A percentile compares a stretch with the other conserved stretches of the same genome.
Evolutionary conservation across 2,113 vertebrate species (phyloP).

Genomic region (Trachemys scripta): DNA sequence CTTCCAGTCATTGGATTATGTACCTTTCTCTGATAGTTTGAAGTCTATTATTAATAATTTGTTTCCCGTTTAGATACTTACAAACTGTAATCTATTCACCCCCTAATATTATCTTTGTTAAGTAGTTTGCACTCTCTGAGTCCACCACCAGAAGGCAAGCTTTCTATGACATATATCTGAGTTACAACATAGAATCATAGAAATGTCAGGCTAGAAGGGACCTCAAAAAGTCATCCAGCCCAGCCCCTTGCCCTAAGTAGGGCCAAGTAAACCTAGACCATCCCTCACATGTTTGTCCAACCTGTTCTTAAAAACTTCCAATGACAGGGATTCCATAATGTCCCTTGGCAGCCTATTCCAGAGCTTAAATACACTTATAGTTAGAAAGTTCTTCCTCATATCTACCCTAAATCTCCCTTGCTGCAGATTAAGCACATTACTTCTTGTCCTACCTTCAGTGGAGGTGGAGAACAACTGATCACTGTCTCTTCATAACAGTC

Average conservation of each 20-base stretch:
- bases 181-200: too few relatives aligned
- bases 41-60: not conserved
- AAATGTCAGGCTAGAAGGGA: too few relatives aligned
- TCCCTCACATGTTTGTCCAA: too few relatives aligned
- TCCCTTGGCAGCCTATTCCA: too few relatives aligned
- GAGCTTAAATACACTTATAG: not conserved
- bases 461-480: not conserved
- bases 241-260: too few relatives aligned
- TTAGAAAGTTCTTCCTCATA: too few relatives aligned
- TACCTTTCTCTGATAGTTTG: not conserved
- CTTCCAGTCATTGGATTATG: not conserved
- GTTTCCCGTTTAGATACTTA: not conserved
- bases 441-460: not conserved
- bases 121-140: not conserved
- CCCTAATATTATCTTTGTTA: not conserved
- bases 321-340: too few relatives aligned
- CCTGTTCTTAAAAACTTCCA: too few relatives aligned
- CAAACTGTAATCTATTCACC: not conserved
- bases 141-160: not conserved
- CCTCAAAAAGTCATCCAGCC: too few relatives aligned
- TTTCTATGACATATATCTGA: not conserved
- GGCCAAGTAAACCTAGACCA: too few relatives aligned
- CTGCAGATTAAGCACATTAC: not conserved
- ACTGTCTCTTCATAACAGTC: not conserved
- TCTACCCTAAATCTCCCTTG: not conserved